Evolutionary conservation across 2,888 invertebrate species (phyloP), one percentile per base, ranked within the genome.

Genomic region (Phanerotoma sp.): DNA sequence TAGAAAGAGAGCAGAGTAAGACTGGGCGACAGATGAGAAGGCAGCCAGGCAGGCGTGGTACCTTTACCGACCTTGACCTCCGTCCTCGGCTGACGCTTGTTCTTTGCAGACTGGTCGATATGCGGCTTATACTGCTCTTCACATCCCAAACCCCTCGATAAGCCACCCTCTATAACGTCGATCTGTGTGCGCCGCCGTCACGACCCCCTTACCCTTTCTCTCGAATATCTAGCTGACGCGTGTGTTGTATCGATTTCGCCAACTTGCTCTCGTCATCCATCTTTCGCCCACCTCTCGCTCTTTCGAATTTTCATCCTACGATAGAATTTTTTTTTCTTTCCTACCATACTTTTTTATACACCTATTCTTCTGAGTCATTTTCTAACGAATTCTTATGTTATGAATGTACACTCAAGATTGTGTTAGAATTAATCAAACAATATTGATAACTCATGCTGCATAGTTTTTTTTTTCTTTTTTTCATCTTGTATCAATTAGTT

Each of bases 21-120:
- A 22, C 16, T 22, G 18, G 37, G 48, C 45, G 37, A 46, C 33
- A 51, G 56, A 49, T 51, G 45, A 28, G 28, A 40, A 49, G 46
- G 33, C 30, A 42, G 47, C 22, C 20, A 57, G 51, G 54, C 63
- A 63, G 61, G 66, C 64, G 64, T 60, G 63, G 61, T 60, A 62
- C 60, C 56, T 61, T 56, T 54, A 53, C 50, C 68, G 75, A 75
- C 75, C 75, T 75, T 75, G 75, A 75, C 75, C 75, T 67, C 70
- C 67, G 74, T 68, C 69, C 71, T 70, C 70, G 61, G 69, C 67
- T 66, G 64, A 62, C 68, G 71, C 66, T 67, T 64, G 68, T 70
- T 64, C 65, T 64, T 69, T 67, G 68, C 66, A 70, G 72, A 69
- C 74, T 65, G 73, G 68, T 75, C 74, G 74, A 73, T 75, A 74